Evolutionary conservation across 1,140 invertebrate species (phyloP).

Genomic region (Forficula auricularia): DNA sequence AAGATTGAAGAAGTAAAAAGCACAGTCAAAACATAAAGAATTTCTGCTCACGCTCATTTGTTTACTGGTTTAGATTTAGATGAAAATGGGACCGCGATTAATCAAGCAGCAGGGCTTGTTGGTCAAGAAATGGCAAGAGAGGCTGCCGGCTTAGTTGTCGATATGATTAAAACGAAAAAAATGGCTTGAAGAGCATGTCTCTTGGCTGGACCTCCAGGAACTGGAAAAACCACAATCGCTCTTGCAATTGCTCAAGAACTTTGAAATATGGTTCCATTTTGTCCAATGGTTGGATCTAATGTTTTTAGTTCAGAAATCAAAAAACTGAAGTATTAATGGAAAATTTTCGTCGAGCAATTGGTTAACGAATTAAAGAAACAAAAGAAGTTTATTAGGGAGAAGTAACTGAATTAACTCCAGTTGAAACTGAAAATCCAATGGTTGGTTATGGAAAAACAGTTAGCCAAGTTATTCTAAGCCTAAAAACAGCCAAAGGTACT

Average conservation of each 20-base stretch:
- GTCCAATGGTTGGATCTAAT: slow-evolving; percentile 99
- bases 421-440: slow-evolving; percentile 93
- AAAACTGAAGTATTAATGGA: slow-evolving; percentile 99
- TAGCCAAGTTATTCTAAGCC: slow-evolving; percentile 87
- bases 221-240: slow-evolving; percentile 96
- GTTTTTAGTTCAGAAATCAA: slow-evolving; percentile 99
- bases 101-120: slow-evolving; percentile 79
- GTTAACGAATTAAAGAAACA: slow-evolving; percentile 82
- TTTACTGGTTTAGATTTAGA: slow-evolving; percentile 82
- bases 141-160: slow-evolving; percentile 93
- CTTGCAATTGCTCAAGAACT: slow-evolving; percentile 95
- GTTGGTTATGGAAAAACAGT: slow-evolving; percentile 97
- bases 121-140: slow-evolving; percentile 88
- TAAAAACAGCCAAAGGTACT: slow-evolving; percentile 96
- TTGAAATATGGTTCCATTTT: slow-evolving; percentile 95
- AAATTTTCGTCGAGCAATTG: slow-evolving; percentile 94
- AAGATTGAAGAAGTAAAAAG: slow-evolving; percentile 99
- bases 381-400: slow-evolving; percentile 99
- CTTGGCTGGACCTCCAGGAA: slow-evolving; percentile 92
- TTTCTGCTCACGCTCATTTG: slow-evolving; percentile 90
- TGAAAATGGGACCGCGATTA: slow-evolving; percentile 76
- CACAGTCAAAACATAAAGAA: slow-evolving; percentile 88
- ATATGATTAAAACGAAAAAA: slow-evolving; percentile 91
- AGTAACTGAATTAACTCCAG: slow-evolving; percentile 91
- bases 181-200: slow-evolving; percentile 93